Evolutionary conservation across 2,113 vertebrate genomes (phyloP), one percentile per base, ranked within the genome.

Genomic region (Diadophis punctatus): DNA sequence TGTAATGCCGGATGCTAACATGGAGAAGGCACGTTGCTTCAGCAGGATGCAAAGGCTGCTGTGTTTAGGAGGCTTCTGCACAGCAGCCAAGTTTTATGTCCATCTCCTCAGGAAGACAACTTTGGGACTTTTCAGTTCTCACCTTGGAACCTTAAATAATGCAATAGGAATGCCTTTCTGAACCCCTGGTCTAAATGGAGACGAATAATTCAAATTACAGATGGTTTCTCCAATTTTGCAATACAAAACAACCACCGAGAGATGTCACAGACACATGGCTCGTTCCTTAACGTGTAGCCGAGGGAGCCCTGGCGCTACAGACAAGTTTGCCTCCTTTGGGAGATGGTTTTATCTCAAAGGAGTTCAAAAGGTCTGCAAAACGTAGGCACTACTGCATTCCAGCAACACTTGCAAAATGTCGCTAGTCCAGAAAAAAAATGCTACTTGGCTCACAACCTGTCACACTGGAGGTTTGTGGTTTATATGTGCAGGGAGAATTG

Each of bases 101-200:
- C 7, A 39, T 7, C 8, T 10, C 55, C 87, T 5, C 4, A 0
- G 92, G 53, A 68, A 14, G 23, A 74, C 60, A 0, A 8, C 51
- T 86, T 53, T 39, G 58, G 12, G 0, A 0, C 1, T 34, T 3
- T 1, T 74, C 27, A 80, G 53, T 52, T 34, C 88, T 89, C 23
- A 87, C 1, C 34, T 90, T 63, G 2, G 1, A 25, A 14, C 49
- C 94, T 93, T 46, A 23, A 93, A 14, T 8, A 86, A 94, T 1
- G n/a, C 91, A 51, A 48, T 0, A 25, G 52, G 51, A n/a, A 3
- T 0, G 0, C 0, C 0, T 63, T 89, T 43, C 74, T 11, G 34
- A 91, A n/a, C 55, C 1, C 0, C 2, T 2, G 0, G 4, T 86
- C 49, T 68, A 22, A 51, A 2, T 9, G 3, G 86, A 10, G 0